Conservation (phyloP, 92 coral and sea anemone species). For the Bergia puertoricense region DNA sequence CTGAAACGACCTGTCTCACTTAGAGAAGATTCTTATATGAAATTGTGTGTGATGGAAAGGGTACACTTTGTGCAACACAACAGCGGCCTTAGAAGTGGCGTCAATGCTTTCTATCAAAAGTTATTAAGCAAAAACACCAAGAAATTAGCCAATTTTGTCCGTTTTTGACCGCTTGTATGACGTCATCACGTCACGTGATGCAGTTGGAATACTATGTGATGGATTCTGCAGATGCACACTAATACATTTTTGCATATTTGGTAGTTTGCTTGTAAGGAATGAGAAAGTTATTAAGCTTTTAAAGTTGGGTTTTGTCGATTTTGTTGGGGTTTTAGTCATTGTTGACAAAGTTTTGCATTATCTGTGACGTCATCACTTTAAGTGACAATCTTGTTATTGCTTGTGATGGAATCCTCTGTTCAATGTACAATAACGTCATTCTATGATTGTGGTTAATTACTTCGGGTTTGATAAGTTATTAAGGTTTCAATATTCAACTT, state of each 20-base stretch:
- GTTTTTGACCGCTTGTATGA: no score
- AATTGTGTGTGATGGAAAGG: neutral
- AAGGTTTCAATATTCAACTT: neutral
- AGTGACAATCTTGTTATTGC: neutral
- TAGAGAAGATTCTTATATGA: no score
- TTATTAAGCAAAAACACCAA: no score
- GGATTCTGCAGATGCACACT: neutral
- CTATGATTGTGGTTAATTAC: neutral
- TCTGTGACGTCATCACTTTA: neutral
- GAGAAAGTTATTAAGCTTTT: neutral
- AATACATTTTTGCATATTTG: neutral
- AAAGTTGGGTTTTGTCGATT: neutral
- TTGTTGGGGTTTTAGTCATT: neutral
- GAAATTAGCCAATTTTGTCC: no score
- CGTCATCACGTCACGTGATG: neutral
- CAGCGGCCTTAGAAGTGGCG: neutral
- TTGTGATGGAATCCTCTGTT: constrained; percentile 3
- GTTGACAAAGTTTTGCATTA: neutral
- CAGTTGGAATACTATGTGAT: neutral
- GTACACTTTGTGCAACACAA: neutral
- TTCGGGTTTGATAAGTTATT: neutral
- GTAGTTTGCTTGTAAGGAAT: no score
- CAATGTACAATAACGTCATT: neutral
- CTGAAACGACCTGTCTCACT: no score
- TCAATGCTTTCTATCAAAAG: neutral